Percentiles rank a stretch among this genome's conserved stretches.
These are phyloP conservation scores for Thripadectes ignobilis DNA, from an alignment of 2,797 vertebrate species.

Conservation along the genomic window DNA sequence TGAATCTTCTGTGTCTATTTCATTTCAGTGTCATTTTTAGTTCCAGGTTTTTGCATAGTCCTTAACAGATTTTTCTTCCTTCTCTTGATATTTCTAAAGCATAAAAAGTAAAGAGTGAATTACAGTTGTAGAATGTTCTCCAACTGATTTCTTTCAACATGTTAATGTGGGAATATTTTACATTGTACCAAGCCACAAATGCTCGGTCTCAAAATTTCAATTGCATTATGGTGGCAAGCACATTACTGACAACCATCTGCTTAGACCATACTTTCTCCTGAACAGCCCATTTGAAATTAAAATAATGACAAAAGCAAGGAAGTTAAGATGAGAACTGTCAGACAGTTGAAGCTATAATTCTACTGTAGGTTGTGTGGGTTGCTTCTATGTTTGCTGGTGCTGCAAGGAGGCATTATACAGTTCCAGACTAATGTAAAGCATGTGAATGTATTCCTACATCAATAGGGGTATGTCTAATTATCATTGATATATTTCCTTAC, in stretches of 20 bases:
- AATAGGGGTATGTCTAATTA: background rate
- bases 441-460: background rate
- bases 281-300: constrained; percentile 63
- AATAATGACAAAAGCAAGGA: constrained; percentile 58
- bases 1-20: constrained; percentile 18
- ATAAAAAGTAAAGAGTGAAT: constrained; percentile 28
- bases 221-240: constrained; percentile 60
- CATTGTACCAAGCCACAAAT: constrained; percentile 13
- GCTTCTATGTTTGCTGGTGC: background rate
- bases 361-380: background rate
- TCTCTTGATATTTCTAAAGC: constrained; percentile 44
- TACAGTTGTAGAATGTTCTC: constrained; percentile 27
- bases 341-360: constrained; percentile 12
- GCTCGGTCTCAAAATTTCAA: background rate
- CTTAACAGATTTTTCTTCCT: constrained; percentile 2
- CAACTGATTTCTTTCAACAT: constrained; percentile 28
- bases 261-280: constrained; percentile 54
- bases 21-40: background rate
- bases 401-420: background rate
- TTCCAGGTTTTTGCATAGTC: constrained; percentile 2
- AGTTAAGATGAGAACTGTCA: constrained; percentile 12
- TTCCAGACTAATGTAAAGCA: background rate
- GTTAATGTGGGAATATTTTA: constrained; percentile 40
- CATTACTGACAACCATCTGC: constrained; percentile 69
- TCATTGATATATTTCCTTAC: background rate